phyloP scores from a whole-genome alignment of 2,888 invertebrate species.

The Oithona nana region DNA sequence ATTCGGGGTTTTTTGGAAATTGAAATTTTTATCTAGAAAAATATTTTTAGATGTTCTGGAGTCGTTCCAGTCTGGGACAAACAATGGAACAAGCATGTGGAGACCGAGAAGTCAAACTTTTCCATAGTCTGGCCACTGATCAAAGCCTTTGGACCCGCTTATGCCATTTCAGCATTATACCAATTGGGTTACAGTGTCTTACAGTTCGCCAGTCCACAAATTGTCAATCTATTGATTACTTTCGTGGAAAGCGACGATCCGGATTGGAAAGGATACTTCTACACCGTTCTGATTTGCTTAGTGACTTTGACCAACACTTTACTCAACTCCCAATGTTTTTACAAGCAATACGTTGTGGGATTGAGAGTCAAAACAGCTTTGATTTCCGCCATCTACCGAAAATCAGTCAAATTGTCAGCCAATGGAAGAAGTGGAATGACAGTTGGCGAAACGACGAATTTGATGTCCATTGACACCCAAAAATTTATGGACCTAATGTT shows the following conservation, averaged over 20 bases:
- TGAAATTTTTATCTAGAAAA: not conserved
- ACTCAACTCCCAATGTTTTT: conserved; percentile 72
- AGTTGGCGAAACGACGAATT: conserved; percentile 24
- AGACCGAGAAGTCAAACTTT: not conserved
- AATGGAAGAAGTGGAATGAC: conserved; percentile 1
- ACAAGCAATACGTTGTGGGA: conserved; percentile 71
- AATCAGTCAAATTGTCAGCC: conserved; percentile 26
- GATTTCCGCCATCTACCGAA: conserved; percentile 69
- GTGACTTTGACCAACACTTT: conserved; percentile 61
- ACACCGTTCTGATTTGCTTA: conserved; percentile 50
- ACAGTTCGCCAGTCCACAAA: conserved; percentile 2
- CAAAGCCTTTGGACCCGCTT: not conserved
- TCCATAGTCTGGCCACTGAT: not conserved
- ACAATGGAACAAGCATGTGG: not conserved
- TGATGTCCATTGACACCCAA: conserved; percentile 25
- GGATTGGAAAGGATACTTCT: conserved; percentile 70
- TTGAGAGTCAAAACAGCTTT: conserved; percentile 71
- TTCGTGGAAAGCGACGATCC: conserved; percentile 39
- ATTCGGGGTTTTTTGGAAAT: not conserved
- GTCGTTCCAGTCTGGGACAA: conserved; percentile 2
- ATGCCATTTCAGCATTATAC: not conserved
- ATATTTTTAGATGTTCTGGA: not conserved
- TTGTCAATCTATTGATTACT: conserved; percentile 7
- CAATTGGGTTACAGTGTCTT: not conserved
- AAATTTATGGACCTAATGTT: conserved; percentile 22